Conservation (phyloP, 1,140 invertebrate species). For the Anthonomus grandis region DNA sequence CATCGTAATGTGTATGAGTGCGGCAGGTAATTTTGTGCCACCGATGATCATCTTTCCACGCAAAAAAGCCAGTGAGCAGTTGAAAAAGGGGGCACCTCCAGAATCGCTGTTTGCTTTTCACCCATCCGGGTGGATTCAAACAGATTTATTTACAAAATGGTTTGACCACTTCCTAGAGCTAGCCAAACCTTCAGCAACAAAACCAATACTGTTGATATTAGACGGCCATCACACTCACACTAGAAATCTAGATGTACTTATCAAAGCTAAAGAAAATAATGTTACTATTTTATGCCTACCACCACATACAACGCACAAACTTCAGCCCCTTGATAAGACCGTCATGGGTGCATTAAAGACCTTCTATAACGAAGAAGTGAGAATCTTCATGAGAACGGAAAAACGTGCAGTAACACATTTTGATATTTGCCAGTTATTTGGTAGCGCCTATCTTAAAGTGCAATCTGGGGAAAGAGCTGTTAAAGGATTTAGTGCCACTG, state of each 20-base stretch:
- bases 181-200: conserved; percentile 21
- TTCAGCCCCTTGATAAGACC: conserved; percentile 47
- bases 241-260: conserved; percentile 37
- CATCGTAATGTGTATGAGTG: too few relatives aligned
- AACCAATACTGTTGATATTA: conserved; percentile 34
- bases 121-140: conserved; percentile 40
- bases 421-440: conserved; percentile 15
- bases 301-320: conserved; percentile 41
- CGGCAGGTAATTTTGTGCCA: too few relatives aligned
- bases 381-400: conserved; percentile 19
- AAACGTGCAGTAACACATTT: conserved; percentile 14
- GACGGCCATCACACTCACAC: conserved; percentile 35
- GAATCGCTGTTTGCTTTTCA: conserved; percentile 39
- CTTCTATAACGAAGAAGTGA: conserved; percentile 31
- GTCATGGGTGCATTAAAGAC: too few relatives aligned
- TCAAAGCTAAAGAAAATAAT: conserved; percentile 34
- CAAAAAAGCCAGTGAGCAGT: conserved; percentile 32
- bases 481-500: conserved; percentile 34
- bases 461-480: conserved; percentile 13
- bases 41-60: conserved; percentile 44
- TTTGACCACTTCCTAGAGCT: conserved; percentile 34
- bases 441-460: conserved; percentile 20
- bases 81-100: conserved; percentile 38
- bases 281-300: conserved; percentile 39
- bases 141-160: conserved; percentile 34